Conservation (phyloP, 2,888 invertebrate species). For the Habrosyne pyritoides region DNA sequence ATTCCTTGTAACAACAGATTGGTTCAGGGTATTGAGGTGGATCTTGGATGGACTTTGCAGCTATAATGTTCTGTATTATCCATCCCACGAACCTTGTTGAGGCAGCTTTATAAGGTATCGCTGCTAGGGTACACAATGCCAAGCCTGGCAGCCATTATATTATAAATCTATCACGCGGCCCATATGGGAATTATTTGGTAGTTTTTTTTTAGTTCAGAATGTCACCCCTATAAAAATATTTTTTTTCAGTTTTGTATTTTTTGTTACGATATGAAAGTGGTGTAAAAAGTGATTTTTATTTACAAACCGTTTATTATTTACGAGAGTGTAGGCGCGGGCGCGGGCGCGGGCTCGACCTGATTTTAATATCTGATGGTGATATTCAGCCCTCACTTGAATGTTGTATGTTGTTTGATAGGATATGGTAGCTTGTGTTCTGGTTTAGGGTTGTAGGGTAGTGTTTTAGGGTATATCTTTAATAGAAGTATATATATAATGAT, state of each 20-base stretch:
- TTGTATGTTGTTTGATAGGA: not conserved
- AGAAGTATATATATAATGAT: no score
- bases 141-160: no score
- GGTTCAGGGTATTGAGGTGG: not conserved
- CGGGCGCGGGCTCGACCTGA: constrained; percentile 19
- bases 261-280: constrained; percentile 35
- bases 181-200: no score
- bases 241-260: constrained; percentile 21
- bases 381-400: constrained; percentile 10
- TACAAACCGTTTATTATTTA: constrained; percentile 48
- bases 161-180: no score
- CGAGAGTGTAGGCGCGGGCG: constrained; percentile 31
- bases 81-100: not conserved
- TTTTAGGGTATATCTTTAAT: no score
- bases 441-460: not conserved
- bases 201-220: not conserved
- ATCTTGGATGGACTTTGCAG: not conserved
- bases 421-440: not conserved
- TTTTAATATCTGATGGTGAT: constrained; percentile 44
- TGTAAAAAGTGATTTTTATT: constrained; percentile 48
- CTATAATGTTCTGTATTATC: not conserved
- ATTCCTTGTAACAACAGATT: constrained; percentile 1
- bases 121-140: no score
- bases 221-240: not conserved
- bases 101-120: not conserved